These are phyloP conservation scores for Andrena dorsata DNA, from an alignment of 2,888 invertebrate species.

Conservation along the genomic window DNA sequence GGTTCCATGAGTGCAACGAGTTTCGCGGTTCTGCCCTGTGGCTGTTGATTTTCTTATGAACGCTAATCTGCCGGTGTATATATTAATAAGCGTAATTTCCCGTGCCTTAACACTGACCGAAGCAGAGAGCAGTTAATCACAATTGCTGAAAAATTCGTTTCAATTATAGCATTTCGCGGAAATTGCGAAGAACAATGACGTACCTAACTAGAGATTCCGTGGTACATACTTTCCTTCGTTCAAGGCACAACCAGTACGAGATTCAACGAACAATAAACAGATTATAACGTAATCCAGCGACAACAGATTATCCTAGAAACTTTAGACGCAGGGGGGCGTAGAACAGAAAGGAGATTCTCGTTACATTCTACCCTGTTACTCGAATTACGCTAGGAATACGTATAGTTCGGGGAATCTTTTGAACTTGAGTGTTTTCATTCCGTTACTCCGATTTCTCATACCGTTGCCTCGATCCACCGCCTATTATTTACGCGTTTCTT, in stretches of 20 bases:
- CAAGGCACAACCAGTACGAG: not conserved
- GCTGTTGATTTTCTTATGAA: slow-evolving; percentile 36
- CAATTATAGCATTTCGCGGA: not conserved
- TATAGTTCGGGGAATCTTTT: slow-evolving; percentile 63
- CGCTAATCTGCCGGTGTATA: slow-evolving; percentile 15
- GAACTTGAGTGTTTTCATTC: slow-evolving; percentile 60
- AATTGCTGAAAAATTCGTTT: not conserved
- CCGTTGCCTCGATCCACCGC: not conserved
- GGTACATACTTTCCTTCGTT: not conserved
- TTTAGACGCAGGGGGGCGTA: slow-evolving; percentile 50
- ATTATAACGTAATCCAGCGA: slow-evolving; percentile 30
- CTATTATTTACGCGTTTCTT: not conserved
- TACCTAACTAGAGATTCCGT: not conserved
- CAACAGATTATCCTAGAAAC: slow-evolving; percentile 63
- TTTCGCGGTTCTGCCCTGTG: slow-evolving; percentile 29
- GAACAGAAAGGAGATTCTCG: slow-evolving; percentile 51
- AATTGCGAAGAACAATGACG: not conserved
- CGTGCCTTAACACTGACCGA: not conserved
- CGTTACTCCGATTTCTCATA: slow-evolving; percentile 43
- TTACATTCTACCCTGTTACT: slow-evolving; percentile 66
- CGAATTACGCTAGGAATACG: slow-evolving; percentile 66
- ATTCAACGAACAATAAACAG: slow-evolving; percentile 10
- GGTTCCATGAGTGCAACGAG: slow-evolving; percentile 15
- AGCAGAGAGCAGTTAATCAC: not conserved
- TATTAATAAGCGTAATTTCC: slow-evolving; percentile 30